A percentile compares a stretch with the other conserved stretches of the same genome.
phyloP scores from a whole-genome alignment of 64 coral and sea anemone genomes.

The Actinia equina region DNA sequence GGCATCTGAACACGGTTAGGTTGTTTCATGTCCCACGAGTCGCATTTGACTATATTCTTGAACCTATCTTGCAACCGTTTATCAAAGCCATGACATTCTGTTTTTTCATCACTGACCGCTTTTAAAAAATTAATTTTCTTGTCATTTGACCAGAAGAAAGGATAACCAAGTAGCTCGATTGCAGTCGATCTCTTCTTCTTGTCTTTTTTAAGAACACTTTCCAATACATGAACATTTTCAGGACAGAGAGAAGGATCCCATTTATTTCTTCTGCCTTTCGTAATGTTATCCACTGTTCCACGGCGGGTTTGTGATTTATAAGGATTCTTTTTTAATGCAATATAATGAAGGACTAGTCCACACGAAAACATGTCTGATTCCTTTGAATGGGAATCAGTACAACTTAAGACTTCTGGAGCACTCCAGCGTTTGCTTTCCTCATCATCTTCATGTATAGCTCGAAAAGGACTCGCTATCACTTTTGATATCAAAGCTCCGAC shows the following conservation, averaged over 20 bases:
- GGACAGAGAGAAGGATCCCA: not conserved
- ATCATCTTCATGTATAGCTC: slow-evolving; percentile 10
- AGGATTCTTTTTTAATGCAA: slow-evolving; percentile 34
- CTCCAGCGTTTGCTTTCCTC: slow-evolving; percentile 55
- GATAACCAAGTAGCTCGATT: slow-evolving; percentile 9
- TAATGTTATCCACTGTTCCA: not conserved
- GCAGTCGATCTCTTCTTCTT: slow-evolving; percentile 29
- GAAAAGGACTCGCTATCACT: no score
- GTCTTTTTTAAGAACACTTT: not conserved
- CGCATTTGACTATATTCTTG: not conserved
- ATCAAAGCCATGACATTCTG: not conserved
- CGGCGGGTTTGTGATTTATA: not conserved
- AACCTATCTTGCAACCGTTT: not conserved
- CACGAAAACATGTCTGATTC: slow-evolving; percentile 56
- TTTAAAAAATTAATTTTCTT: slow-evolving; percentile 41
- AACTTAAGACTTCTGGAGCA: slow-evolving; percentile 50
- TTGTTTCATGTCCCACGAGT: not conserved
- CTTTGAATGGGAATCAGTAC: not conserved
- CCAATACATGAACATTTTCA: slow-evolving; percentile 44
- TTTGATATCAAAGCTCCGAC: slow-evolving; percentile 35
- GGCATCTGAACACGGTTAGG: not conserved
- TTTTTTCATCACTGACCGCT: not conserved
- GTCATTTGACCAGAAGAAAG: slow-evolving; percentile 58
- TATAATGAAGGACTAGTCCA: slow-evolving; percentile 61
- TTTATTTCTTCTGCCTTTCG: not conserved